Percentiles rank a stretch among this genome's conserved stretches.
Evolutionary conservation across 2,113 vertebrate species (phyloP).

Genomic region (Desmodus rotundus): DNA sequence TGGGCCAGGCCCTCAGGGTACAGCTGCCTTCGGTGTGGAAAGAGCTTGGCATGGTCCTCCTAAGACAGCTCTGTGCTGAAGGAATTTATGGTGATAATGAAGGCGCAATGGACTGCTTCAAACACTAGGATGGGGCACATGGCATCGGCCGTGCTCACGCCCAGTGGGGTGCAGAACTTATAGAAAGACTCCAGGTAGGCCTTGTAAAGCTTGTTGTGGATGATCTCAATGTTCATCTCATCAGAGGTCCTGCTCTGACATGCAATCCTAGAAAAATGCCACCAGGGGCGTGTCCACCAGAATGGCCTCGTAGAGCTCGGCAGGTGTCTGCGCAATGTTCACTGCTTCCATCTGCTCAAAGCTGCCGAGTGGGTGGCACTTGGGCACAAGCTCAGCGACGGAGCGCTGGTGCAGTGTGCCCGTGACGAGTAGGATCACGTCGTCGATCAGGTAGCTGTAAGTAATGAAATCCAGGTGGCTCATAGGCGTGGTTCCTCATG

Average conservation of each 20-base stretch:
- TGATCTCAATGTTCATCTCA: slow-evolving; percentile 99
- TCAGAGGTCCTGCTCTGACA: slow-evolving; percentile 98
- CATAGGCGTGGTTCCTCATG: slow-evolving; percentile 98
- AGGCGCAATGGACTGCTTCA: slow-evolving; percentile 95
- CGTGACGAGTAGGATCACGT: slow-evolving; percentile 96
- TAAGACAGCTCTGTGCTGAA: slow-evolving; percentile 97
- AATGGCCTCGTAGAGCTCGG: slow-evolving; percentile 97
- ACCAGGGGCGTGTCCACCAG: slow-evolving; percentile 97
- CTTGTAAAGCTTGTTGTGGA: slow-evolving; percentile 98
- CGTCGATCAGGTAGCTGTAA: slow-evolving; percentile 99
- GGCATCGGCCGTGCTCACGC: slow-evolving; percentile 94
- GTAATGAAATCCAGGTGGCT: slow-evolving; percentile 98
- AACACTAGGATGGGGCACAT: slow-evolving; percentile 99
- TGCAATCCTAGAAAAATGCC: slow-evolving; percentile 98
- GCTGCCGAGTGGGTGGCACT: slow-evolving; percentile 96
- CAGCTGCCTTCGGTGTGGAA: slow-evolving; percentile 96
- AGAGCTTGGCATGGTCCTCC: slow-evolving; percentile 97
- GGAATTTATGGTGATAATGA: slow-evolving; percentile 99
- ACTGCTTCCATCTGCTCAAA: slow-evolving; percentile 99
- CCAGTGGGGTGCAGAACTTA: slow-evolving; percentile 95
- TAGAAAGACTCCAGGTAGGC: slow-evolving; percentile 98
- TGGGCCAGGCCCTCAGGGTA: slow-evolving; percentile 98
- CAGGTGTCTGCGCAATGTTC: slow-evolving; percentile 98
- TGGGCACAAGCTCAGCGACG: slow-evolving; percentile 95
- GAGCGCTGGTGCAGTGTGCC: slow-evolving; percentile 97